Percentiles rank a stretch among this genome's conserved stretches.
phyloP scores from a whole-genome alignment of 1,140 invertebrate genomes.

The Polypedilum pembai region DNA sequence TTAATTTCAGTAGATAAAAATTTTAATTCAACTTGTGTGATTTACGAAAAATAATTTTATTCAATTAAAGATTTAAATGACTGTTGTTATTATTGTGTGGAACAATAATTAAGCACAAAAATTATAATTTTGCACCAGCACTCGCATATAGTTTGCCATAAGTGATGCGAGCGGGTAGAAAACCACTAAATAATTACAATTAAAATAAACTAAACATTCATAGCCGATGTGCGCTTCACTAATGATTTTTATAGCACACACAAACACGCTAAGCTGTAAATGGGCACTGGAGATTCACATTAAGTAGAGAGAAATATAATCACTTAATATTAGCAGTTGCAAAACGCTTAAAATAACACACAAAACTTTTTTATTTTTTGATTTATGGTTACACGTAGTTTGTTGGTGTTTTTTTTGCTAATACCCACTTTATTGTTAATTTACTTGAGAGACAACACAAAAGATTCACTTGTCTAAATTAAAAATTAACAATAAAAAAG shows the following conservation, averaged over 20 bases:
- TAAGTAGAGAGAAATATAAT: no score
- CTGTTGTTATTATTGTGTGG: background rate
- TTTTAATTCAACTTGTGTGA: background rate
- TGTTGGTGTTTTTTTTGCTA: background rate
- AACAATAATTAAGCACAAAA: background rate
- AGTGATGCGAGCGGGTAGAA: background rate
- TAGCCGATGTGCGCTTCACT: background rate
- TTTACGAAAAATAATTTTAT: background rate
- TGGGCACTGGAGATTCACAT: no score
- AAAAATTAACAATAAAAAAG: no score
- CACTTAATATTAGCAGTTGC: no score
- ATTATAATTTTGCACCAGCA: background rate
- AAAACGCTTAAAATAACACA: no score
- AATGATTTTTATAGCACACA: background rate
- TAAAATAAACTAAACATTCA: slow-evolving; percentile 18
- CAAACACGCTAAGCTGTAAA: background rate
- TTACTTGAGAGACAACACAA: no score
- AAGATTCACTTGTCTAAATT: no score
- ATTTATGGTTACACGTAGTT: no score
- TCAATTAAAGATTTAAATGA: slow-evolving; percentile 3
- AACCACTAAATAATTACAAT: slow-evolving; percentile 13
- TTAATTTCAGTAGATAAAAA: slow-evolving; percentile 27
- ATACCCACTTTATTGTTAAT: no score
- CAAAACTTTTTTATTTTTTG: no score
- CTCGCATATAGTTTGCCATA: no score